Conservation (phyloP, 2,888 invertebrate species). For the Baronia brevicornis region DNA sequence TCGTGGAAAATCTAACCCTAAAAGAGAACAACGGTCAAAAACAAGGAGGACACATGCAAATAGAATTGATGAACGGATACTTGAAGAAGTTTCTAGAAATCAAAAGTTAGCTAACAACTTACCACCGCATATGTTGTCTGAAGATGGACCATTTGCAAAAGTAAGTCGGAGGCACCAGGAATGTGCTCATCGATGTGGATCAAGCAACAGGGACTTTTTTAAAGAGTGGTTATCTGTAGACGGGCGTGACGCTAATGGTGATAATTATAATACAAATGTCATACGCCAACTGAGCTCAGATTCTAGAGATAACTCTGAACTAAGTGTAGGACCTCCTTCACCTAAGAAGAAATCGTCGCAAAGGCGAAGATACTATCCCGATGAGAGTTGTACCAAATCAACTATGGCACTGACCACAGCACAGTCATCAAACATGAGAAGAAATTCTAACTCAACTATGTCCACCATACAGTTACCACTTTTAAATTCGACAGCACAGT, state of each 20-base stretch:
- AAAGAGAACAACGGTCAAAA: constrained; percentile 46
- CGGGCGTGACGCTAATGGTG: constrained; percentile 52
- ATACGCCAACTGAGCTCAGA: constrained; percentile 72
- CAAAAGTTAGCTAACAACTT: constrained; percentile 42
- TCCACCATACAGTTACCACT: constrained; percentile 76
- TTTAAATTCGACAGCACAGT: constrained; percentile 62
- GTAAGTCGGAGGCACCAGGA: constrained; percentile 61
- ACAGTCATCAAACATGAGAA: constrained; percentile 69
- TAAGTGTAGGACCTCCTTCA: constrained; percentile 63
- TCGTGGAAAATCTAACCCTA: constrained; percentile 48
- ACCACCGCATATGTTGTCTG: constrained; percentile 52
- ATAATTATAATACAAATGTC: constrained; percentile 70
- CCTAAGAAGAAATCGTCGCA: constrained; percentile 60
- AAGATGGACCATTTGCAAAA: constrained; percentile 67
- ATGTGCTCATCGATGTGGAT: constrained; percentile 51
- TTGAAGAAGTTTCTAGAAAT: constrained; percentile 47
- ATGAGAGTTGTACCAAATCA: constrained; percentile 67
- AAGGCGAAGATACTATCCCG: constrained; percentile 60
- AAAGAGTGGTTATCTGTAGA: constrained; percentile 68
- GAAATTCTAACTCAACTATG: constrained; percentile 78
- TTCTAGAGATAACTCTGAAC: constrained; percentile 69
- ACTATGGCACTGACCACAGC: constrained; percentile 64
- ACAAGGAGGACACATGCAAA: constrained; percentile 44
- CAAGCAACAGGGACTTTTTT: constrained; percentile 57
- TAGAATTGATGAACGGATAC: constrained; percentile 56